Evolutionary conservation across 2,888 invertebrate genomes (phyloP), one percentile per base, ranked within the genome.

Genomic region (Sesia bembeciformis): DNA sequence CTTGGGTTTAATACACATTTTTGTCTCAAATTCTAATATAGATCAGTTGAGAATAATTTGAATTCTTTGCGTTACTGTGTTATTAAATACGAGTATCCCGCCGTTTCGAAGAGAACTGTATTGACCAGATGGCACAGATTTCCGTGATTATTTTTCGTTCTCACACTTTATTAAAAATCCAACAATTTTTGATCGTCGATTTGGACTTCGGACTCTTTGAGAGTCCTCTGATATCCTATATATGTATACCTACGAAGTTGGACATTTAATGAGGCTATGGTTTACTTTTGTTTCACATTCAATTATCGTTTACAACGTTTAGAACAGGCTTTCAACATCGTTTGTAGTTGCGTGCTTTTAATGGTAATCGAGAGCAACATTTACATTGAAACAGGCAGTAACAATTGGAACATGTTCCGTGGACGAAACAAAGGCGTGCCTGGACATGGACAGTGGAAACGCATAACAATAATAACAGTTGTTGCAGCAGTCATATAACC

Each of bases 371-470:
- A 68, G 76, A 70, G 60, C 72, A 76, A 70, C 72, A 78, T 82
- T 80, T 78, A 78, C 83, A 83, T 82, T 62, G 67, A 60, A 59
- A 64, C 64, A 62, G 65, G 67, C 64, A 61, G 61, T 66, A 72
- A 78, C 77, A 77, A 79, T 76, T 72, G 77, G 69, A 76, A 76
- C 75, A 74, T 74, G 75, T 73, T 75, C 60, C 56, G 60, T 70
- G 64, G 74, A 78, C 80, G 70, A 76, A 76, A 83, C 80, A 84
- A 84, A 81, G 77, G 76, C 74, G 69, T 73, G 72, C 64, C 69
- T 67, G 57, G 39, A 52, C 51, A 53, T 8, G 55, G 56, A 58
- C 54, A 56, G 53, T 53, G 58, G 54, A 52, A 51, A 51, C 41
- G 40, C 46, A 53, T 56, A 54, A 52, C 53, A 54, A 56, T 54